Percentiles rank a stretch among this genome's conserved stretches.
phyloP scores from a whole-genome alignment of 2,797 vertebrate genomes.

The Furcifer pardalis region DNA sequence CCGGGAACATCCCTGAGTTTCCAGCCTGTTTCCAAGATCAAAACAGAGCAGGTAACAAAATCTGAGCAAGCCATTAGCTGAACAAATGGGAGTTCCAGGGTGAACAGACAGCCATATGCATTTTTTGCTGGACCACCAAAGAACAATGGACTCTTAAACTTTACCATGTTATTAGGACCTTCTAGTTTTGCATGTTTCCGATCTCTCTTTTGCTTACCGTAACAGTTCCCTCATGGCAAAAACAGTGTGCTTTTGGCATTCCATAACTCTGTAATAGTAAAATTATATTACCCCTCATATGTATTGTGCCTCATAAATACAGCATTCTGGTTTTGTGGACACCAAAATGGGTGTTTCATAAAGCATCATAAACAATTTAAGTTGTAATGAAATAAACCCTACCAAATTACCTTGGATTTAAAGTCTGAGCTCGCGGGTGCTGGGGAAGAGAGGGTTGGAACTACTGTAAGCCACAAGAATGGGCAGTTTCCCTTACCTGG shows the following conservation, averaged over 20 bases:
- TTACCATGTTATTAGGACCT: slow-evolving; percentile 9
- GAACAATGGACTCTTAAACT: slow-evolving; percentile 17
- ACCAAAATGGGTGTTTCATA: slow-evolving; percentile 47
- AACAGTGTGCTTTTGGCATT: slow-evolving; percentile 45
- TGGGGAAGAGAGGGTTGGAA: background rate
- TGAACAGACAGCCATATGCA: background rate
- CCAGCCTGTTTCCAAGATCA: too few species aligned
- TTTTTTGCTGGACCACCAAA: slow-evolving; percentile 20
- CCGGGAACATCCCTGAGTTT: too few species aligned
- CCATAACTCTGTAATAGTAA: slow-evolving; percentile 49
- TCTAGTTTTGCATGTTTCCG: slow-evolving; percentile 20
- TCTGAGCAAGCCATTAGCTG: background rate
- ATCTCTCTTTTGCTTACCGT: slow-evolving; percentile 26
- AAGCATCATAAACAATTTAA: slow-evolving; percentile 61
- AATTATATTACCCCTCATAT: slow-evolving; percentile 50
- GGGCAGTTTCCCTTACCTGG: background rate
- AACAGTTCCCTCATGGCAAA: slow-evolving; percentile 34
- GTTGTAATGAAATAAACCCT: slow-evolving; percentile 45
- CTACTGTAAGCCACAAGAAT: background rate
- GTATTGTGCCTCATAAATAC: slow-evolving; percentile 49
- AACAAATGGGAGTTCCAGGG: background rate
- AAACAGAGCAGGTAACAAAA: background rate
- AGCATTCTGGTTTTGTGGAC: slow-evolving; percentile 56
- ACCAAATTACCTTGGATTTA: slow-evolving; percentile 42
- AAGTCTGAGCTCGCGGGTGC: background rate